These are phyloP conservation scores for Aegithalos caudatus DNA, from an alignment of 2,113 vertebrate species.

Conservation along the genomic window DNA sequence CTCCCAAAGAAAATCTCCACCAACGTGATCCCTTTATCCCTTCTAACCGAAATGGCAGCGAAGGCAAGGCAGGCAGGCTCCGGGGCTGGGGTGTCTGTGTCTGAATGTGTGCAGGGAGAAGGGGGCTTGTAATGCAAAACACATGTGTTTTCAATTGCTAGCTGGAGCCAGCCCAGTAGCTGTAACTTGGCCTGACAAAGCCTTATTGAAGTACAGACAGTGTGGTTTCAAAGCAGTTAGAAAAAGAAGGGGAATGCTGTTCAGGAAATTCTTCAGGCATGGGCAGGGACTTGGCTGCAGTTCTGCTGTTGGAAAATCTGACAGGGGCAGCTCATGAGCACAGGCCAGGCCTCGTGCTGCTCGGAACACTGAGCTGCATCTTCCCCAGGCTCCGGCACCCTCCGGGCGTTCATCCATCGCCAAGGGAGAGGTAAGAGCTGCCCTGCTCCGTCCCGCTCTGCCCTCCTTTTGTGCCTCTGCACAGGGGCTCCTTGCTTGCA, in stretches of 20 bases:
- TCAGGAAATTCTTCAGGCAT: constrained; percentile 88
- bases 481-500: background rate
- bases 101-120: background rate
- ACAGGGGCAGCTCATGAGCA: constrained; percentile 76
- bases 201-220: constrained; percentile 74
- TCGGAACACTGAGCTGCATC: constrained; percentile 48
- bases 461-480: background rate
- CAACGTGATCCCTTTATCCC: background rate
- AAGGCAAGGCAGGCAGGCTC: background rate
- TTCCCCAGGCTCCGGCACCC: constrained; percentile 40
- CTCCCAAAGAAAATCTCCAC: background rate
- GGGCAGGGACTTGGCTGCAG: constrained; percentile 86
- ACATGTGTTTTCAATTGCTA: constrained; percentile 85
- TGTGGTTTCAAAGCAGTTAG: constrained; percentile 76
- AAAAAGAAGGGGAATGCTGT: constrained; percentile 77
- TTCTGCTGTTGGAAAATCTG: constrained; percentile 90
- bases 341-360: constrained; percentile 78
- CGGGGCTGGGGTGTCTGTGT: background rate
- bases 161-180: constrained; percentile 82
- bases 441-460: background rate
- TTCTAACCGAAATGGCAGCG: background rate
- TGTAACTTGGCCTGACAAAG: constrained; percentile 75
- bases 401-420: background rate
- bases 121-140: constrained; percentile 72
- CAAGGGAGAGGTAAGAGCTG: constrained; percentile 64